phyloP scores from a whole-genome alignment of 2,113 vertebrate genomes.

The Helogale parvula region DNA sequence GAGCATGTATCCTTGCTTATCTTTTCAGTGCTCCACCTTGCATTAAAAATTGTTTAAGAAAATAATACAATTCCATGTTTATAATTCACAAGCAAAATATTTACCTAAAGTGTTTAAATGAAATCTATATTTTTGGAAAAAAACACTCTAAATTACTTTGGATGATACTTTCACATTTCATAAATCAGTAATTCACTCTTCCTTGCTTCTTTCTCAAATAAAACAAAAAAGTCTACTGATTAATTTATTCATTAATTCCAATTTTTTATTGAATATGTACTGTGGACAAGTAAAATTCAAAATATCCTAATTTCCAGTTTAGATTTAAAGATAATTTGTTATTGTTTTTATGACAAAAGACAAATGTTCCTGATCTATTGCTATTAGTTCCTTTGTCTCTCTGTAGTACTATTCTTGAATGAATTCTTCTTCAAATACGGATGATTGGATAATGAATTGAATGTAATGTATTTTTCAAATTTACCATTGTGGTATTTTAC shows the following conservation, averaged over 20 bases:
- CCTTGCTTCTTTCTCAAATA: neutral
- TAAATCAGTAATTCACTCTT: neutral
- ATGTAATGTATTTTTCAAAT: neutral
- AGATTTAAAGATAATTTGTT: neutral
- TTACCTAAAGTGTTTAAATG: neutral
- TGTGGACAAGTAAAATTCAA: neutral
- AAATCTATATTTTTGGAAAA: neutral
- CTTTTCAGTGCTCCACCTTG: accelerated
- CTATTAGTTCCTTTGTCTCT: neutral
- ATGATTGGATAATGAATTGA: neutral
- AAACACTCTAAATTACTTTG: neutral
- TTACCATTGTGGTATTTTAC: neutral
- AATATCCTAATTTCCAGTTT: neutral
- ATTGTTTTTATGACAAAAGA: neutral
- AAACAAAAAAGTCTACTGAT: neutral
- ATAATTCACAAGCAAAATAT: neutral
- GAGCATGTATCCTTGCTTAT: neutral
- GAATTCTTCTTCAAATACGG: neutral
- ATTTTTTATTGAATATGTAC: neutral
- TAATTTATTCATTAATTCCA: neutral
- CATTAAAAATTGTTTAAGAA: neutral
- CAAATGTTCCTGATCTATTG: neutral
- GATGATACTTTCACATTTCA: neutral
- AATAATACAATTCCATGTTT: neutral
- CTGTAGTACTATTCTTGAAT: neutral